phyloP scores from a whole-genome alignment of 1,140 invertebrate genomes.

The Scaptomyza pallida region DNA sequence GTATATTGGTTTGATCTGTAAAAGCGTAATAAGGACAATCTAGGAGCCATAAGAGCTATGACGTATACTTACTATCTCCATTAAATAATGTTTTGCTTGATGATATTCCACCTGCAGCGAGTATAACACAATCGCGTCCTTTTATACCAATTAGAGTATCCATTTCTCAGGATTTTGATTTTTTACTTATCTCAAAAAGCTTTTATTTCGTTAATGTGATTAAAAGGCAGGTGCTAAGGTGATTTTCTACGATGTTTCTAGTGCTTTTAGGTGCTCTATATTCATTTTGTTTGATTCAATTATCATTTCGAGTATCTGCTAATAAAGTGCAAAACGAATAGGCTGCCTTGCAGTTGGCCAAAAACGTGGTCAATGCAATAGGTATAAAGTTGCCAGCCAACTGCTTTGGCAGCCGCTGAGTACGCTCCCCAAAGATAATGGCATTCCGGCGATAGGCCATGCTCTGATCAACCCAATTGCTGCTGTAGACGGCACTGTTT shows the following conservation, averaged over 20 bases:
- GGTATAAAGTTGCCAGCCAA: conserved; percentile 62
- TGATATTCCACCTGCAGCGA: conserved; percentile 32
- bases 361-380: conserved; percentile 68
- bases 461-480: conserved; percentile 74
- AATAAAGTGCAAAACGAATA: conserved; percentile 75
- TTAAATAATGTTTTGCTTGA: background rate
- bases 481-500: conserved; percentile 54
- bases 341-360: conserved; percentile 60
- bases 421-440: conserved; percentile 62
- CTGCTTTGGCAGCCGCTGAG: conserved; percentile 23
- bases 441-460: conserved; percentile 38
- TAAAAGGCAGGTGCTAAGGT: too few relatives aligned
- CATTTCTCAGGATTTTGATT: conserved; percentile 50
- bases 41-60: too few relatives aligned
- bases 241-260: background rate
- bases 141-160: conserved; percentile 47
- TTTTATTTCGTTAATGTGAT: too few relatives aligned
- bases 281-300: too few relatives aligned
- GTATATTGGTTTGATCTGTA: conserved; percentile 28
- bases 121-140: conserved; percentile 43
- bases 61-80: conserved; percentile 32
- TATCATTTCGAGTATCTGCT: conserved; percentile 12
- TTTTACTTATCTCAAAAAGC: background rate
- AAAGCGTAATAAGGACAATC: too few relatives aligned
- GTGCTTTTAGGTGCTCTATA: background rate